Base-by-base conservation (phyloP, 2,797 vertebrate genomes). In the Chelmon rostratus region DNA sequence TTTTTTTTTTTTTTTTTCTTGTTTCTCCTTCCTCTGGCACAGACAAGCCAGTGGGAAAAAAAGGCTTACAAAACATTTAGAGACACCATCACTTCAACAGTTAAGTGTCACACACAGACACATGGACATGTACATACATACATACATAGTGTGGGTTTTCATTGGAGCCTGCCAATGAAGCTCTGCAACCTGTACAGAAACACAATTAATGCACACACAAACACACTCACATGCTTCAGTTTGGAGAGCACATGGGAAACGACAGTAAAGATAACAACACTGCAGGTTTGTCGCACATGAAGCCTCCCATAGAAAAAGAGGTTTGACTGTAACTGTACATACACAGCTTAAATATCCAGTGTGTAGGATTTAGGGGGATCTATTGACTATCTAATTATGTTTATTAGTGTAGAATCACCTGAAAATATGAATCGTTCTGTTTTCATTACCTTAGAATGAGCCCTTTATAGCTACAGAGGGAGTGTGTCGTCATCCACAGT, bases 151-250 rank as follows among this genome's bases (percentile, higher is more conserved):
- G 83, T 83, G 86, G 92, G 84, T 92, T 78, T 92, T 91, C 83
- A 93, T 86, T 91, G 96, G 96, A 94, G 93, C 97, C 96, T 89
- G 96, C 96, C 96, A 95, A 93, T 86, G 88, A 84, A 84, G 50
- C 87, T 95, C 95, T 96, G 95, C 91, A 96, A 89, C 94, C 95
- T 84, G 94, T 90, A 94, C 94, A 97, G 96, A 95, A 78, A 9
- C 31, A 88, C 70, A 58, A 16, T n/a, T 1, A 6, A 80, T 86
- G 90, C 74, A 88, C 76, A 68, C 71, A 31, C 76, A 64, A 42
- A 28, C 74, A 38, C 64, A 61, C 33, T 46, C 68, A 68, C 57
- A 23, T 37, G 23, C 13, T n/a, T 25, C 73, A 68, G 7, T 67
- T 8, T 84, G 78, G 56, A 90, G 91, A 88, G 86, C 52, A 85